phyloP scores from a whole-genome alignment of 2,797 vertebrate species.

The Notamacropus eugenii region DNA sequence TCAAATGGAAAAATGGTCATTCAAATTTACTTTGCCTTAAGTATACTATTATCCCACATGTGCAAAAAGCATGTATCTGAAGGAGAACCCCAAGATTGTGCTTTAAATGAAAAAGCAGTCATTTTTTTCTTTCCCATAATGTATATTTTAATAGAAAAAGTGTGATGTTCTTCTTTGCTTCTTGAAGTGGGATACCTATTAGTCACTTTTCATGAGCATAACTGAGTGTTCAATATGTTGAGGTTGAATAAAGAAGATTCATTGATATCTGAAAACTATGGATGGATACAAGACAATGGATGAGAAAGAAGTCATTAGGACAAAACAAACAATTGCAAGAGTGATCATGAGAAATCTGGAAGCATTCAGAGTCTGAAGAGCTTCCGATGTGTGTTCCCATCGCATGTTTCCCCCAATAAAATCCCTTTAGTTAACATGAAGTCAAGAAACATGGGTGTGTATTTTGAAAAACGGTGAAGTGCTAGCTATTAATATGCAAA shows the following conservation, averaged over 20 bases:
- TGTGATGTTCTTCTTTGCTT: not conserved
- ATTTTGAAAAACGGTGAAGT: not conserved
- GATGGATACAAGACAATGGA: not conserved
- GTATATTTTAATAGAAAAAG: not conserved
- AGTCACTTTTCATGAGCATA: not conserved
- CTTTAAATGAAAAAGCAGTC: not conserved
- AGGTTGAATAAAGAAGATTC: not conserved
- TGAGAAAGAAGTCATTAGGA: not conserved
- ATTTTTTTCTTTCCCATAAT: not conserved
- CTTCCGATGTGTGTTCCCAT: not conserved
- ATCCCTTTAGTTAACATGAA: not conserved
- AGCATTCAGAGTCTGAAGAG: not conserved
- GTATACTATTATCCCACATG: not conserved
- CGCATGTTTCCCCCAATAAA: not conserved
- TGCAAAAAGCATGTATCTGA: not conserved
- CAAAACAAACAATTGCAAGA: not conserved
- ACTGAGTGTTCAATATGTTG: not conserved
- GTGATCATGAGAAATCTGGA: not conserved
- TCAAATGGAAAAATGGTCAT: not conserved
- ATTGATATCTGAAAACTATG: not conserved
- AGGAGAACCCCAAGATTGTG: not conserved
- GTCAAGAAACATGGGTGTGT: not conserved
- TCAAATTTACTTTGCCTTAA: not conserved
- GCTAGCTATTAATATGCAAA: not conserved
- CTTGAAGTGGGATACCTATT: not conserved